Percentiles rank a stretch among this genome's conserved stretches.
Conservation (phyloP, 2,888 invertebrate genomes). For the Stramonita haemastoma region DNA sequence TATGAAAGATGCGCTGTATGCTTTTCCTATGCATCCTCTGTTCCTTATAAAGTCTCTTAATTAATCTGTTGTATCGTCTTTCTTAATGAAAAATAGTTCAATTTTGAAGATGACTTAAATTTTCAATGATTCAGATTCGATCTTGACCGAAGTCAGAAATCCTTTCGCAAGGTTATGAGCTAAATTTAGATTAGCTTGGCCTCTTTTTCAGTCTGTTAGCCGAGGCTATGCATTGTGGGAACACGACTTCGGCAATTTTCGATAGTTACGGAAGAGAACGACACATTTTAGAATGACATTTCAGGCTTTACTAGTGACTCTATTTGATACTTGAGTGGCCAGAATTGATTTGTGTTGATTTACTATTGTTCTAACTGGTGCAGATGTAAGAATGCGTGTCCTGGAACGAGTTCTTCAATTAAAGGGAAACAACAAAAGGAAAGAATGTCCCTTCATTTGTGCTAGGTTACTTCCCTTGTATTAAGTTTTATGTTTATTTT, state of each 20-base stretch:
- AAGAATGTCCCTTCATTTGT: background rate
- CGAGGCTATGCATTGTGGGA: background rate
- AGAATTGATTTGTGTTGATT: background rate
- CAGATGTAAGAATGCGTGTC: background rate
- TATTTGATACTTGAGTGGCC: background rate
- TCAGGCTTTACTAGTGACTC: background rate
- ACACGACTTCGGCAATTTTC: background rate
- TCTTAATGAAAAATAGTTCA: background rate
- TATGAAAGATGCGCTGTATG: background rate
- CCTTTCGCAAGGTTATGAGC: background rate
- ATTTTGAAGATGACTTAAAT: background rate
- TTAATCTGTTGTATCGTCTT: background rate
- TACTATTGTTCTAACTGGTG: background rate
- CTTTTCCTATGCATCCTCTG: background rate
- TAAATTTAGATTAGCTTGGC: background rate
- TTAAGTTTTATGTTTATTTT: background rate
- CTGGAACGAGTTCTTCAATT: background rate
- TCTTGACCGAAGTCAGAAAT: background rate
- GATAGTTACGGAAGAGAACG: background rate
- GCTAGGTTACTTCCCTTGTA: background rate
- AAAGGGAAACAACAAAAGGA: background rate
- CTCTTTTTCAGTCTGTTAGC: background rate
- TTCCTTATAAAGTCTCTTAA: background rate
- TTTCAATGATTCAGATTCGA: background rate
- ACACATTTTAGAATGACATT: background rate